Conservation (phyloP, 2,797 vertebrate genomes). For the Enteromius treurensis region DNA sequence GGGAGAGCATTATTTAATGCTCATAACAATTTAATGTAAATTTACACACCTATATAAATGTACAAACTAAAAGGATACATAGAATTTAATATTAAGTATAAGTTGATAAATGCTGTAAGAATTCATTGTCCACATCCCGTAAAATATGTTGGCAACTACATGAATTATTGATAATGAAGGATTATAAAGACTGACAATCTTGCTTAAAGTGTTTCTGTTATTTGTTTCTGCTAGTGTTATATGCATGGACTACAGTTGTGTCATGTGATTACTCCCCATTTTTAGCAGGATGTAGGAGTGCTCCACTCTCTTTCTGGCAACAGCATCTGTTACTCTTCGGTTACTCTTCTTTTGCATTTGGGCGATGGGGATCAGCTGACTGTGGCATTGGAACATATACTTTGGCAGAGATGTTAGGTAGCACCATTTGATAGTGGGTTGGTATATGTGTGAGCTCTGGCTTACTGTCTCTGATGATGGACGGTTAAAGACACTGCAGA, state of each 20-base stretch:
- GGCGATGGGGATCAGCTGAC: conserved; percentile 24
- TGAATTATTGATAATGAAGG: background rate
- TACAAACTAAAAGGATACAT: background rate
- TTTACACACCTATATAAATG: background rate
- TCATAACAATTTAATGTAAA: background rate
- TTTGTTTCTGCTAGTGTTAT: background rate
- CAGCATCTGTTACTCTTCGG: background rate
- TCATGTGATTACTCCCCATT: conserved; percentile 24
- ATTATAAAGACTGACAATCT: background rate
- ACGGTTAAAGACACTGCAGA: conserved; percentile 11
- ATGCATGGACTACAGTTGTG: conserved; percentile 12
- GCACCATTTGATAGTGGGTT: conserved; percentile 6
- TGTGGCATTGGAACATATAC: background rate
- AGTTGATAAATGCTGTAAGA: background rate
- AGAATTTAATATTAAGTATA: background rate
- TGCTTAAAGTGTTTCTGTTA: conserved; percentile 2
- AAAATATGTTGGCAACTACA: background rate
- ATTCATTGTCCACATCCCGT: background rate
- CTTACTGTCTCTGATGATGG: conserved; percentile 12
- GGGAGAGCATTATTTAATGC: background rate
- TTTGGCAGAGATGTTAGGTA: conserved; percentile 28
- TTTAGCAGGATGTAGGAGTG: conserved; percentile 33
- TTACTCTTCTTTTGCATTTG: background rate
- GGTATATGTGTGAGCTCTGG: conserved; percentile 30
- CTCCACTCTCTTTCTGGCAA: conserved; percentile 16